Conservation (phyloP, 2,113 vertebrate genomes). For the Gavia stellata region DNA sequence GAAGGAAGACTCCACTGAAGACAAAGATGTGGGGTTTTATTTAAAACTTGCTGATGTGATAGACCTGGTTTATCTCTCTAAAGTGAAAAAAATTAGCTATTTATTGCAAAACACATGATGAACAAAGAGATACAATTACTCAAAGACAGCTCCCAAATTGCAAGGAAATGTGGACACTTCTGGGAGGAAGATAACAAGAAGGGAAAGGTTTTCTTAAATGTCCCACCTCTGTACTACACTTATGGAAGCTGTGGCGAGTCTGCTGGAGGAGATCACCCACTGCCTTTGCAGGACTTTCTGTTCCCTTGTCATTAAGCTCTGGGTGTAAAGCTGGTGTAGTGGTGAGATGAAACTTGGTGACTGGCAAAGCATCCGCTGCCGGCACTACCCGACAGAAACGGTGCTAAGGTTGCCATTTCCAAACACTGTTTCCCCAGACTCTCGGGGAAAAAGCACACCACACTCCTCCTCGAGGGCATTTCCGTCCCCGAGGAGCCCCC, state of each 20-base stretch:
- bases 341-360: not conserved
- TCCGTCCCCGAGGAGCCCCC: not conserved
- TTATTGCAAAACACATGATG: not conserved
- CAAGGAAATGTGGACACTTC: not conserved
- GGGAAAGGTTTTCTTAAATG: not conserved
- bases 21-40: not conserved
- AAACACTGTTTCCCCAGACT: not conserved
- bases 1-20: not conserved
- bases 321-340: not conserved
- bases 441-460: not conserved
- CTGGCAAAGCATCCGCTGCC: not conserved
- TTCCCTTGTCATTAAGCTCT: not conserved
- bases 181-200: not conserved
- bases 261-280: not conserved
- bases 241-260: rapidly evolving
- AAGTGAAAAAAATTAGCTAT: not conserved
- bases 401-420: not conserved
- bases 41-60: not conserved
- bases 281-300: not conserved
- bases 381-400: rapidly evolving
- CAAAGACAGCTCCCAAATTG: not conserved
- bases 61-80: not conserved
- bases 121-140: not conserved
- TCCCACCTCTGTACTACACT: not conserved
- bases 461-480: not conserved